Base-by-base conservation (phyloP, 2,113 vertebrate genomes). In the Cairina moschata region DNA sequence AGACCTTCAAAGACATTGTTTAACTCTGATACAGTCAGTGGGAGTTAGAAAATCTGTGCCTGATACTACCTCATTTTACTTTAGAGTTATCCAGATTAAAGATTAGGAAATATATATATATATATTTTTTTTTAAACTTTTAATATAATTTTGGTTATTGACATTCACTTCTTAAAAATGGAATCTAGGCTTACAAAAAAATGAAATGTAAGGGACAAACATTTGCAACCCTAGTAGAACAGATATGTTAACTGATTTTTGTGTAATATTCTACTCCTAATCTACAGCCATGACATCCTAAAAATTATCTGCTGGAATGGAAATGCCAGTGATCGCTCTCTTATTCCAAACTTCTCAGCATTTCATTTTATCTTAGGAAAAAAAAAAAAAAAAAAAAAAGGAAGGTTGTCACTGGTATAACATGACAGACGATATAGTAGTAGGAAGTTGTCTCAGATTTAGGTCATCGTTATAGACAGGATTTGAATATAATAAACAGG, bases 201-300 rank as follows among this genome's bases (percentile, higher is more conserved):
- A 50, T 32, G 18, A 59, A 71, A 74, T 7, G 20, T 44, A 62
- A 20, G 72, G 17, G 3, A 81, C 9, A 83, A 88, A 78, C 10
- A 8, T 71, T 83, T 83, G 10, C 4, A 12, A 60, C 4, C 5
- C 4, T 68, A 42, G 1, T 11, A 66, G n/a, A 15, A 0, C 4
- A 76, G 11, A 7, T 58, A 58, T 42, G 10, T 29, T 52, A 60
- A 68, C 16, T 31, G 31, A 42, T 5, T 68, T 25, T 34, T 83
- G 9, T 54, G 16, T 22, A 32, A 48, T 88, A 16, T 76, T 60
- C 38, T 38, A 21, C 13, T 52, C 6, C 13, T 59, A 17, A 42
- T 66, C 40, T 69, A 8, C 50, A 65, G 40, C 5, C 11, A 31
- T n/a, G 32, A 3, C 4, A 20, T 36, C 9, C 60, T 59, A 76